Percentiles rank a stretch among this genome's conserved stretches.
These are phyloP conservation scores for Anseranas semipalmata DNA, from an alignment of 2,113 vertebrate genomes.

Conservation along the genomic window DNA sequence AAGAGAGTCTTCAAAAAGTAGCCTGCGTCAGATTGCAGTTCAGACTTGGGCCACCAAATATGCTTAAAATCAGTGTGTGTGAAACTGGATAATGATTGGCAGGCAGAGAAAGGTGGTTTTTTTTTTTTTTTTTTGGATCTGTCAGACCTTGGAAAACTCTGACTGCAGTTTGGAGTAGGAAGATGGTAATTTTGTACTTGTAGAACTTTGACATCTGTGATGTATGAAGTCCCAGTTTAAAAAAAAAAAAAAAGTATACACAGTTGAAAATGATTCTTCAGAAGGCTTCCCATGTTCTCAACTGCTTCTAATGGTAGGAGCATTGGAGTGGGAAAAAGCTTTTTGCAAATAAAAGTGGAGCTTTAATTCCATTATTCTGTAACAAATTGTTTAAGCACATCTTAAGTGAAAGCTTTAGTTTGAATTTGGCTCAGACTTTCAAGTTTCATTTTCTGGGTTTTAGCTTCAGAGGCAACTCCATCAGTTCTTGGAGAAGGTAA, in stretches of 20 bases:
- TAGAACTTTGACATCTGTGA: background rate
- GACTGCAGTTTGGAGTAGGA: background rate
- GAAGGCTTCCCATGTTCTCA: background rate
- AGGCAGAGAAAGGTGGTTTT: background rate
- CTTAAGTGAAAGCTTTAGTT: background rate
- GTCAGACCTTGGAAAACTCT: background rate
- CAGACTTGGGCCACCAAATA: background rate
- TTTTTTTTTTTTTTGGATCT: background rate
- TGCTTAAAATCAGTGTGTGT: background rate
- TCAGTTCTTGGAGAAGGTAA: background rate
- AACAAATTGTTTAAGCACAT: background rate
- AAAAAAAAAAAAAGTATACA: background rate
- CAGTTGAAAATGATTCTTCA: background rate
- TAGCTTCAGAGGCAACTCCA: background rate
- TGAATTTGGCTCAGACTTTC: background rate
- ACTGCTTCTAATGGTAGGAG: background rate
- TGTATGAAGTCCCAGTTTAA: background rate
- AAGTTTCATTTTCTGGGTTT: background rate
- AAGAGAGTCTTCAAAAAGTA: background rate
- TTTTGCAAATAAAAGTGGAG: background rate
- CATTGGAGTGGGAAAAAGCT: fast-evolving
- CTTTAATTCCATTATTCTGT: background rate
- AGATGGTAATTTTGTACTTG: background rate
- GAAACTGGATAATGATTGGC: background rate
- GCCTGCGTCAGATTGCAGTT: background rate